Base-by-base conservation (phyloP, 2,888 invertebrate species). In the Calameuta filiformis region DNA sequence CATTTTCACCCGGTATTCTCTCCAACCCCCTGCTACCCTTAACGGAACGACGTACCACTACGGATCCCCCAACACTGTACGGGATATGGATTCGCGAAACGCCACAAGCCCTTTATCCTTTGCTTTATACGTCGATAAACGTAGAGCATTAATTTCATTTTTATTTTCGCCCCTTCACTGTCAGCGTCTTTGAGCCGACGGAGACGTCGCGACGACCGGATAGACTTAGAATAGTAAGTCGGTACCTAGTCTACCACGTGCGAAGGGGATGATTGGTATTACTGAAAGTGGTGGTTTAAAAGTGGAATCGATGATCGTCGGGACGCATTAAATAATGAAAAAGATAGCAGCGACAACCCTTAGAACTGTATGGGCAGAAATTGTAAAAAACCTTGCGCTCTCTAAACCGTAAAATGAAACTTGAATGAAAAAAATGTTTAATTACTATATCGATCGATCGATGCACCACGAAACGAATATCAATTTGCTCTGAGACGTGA, bases 1-100 rank as follows among this genome's bases (percentile, higher is more conserved):
- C 79, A 80, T 77, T 80, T 68, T 76, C 78, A 77, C 11, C 34
- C 56, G 23, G 56, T 23, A 56, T 23, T 56, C 9, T 23, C 1
- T 9, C 1, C 56, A 23, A 56, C 23, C 56, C 6, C 9, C 56
- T 40, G 33, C 33, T 33, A 40, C 40, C 40, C 40, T 40, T 40
- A 40, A 4, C 40, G 56, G 23, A 9, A 9, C 23, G 12, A 23
- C 40, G 1, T 40, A 23, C 23, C 4, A 40, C 15, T 1, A 12
- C 37, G 15, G 23, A 56, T 12, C 1, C 23, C 23, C 23, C 56
- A 9, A 23, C 0, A 56, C 6, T 9, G 23, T 9, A 1, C 2
- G 23, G 6, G 1, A 2, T 23, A 2, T 56, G 9, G 6, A 23
- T 23, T 23, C 23, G 6, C 23, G 9, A 56, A 56, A 2, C 23